Evolutionary conservation across 2,888 invertebrate species (phyloP), one percentile per base, ranked within the genome.

Genomic region (Cerastis rubricosa): DNA sequence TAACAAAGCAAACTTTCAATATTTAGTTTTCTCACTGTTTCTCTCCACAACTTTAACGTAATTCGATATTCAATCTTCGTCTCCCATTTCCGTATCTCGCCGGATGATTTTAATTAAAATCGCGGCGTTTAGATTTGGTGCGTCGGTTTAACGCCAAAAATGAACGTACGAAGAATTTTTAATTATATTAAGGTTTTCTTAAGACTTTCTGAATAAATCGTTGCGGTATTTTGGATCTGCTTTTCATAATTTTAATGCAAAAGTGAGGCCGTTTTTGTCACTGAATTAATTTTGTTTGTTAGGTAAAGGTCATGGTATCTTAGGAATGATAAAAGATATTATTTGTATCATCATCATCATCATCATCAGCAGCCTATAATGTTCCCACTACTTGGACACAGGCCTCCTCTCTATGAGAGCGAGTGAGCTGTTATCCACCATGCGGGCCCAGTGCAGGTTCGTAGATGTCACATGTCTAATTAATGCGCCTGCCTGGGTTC

Each of bases 31-130:
- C 22, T n/a, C 22, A n/a, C 63, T n/a, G 63, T 40, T 64, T 66
- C 76, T 75, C 51, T 25, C 63, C 63, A 64, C 59, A 74, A 77
- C 74, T 76, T 80, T 75, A 51, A 40, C 78, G 76, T 88, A 79
- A 81, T 87, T 78, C 63, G 71, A 63, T 71, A 65, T 66, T 80
- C 73, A 70, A 72, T 84, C 81, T 81, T 75, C 78, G 70, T 78
- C 78, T 80, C 71, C 57, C 77, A 71, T 77, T 81, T 78, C 76
- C 74, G 79, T 71, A 71, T 75, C 71, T 88, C 74, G 83, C 64
- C 66, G 73, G 80, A 83, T 80, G 78, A 80, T 79, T 84, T 87
- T 88, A 87, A 88, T 88, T 88, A 83, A 88, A 88, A 81, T 83
- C 64, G 76, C 65, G 57, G 69, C 67, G 73, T 76, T 71, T 74